A percentile compares a stretch with the other conserved stretches of the same genome.
Evolutionary conservation across 2,113 vertebrate genomes (phyloP).

Genomic region (Andinoacara biseriatus): DNA sequence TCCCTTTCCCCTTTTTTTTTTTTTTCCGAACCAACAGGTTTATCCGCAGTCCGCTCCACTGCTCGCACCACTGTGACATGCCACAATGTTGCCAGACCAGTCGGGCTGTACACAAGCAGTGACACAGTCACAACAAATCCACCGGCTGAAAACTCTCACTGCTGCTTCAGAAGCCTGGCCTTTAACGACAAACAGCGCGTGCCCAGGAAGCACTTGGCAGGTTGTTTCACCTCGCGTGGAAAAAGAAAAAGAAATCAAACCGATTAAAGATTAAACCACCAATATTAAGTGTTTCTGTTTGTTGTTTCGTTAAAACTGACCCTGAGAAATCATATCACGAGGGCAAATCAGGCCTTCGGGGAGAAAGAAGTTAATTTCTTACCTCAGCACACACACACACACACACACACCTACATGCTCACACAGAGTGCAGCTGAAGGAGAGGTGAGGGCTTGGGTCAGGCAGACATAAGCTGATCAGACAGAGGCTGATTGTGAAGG

Average conservation of each 20-base stretch:
- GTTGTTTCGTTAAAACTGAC: slow-evolving; percentile 23
- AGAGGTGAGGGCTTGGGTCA: slow-evolving; percentile 54
- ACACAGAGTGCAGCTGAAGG: slow-evolving; percentile 35
- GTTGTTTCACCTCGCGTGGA: not conserved
- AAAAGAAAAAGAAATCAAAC: not conserved
- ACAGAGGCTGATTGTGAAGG: slow-evolving; percentile 69
- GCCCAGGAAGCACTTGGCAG: not conserved
- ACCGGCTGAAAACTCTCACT: slow-evolving; percentile 46
- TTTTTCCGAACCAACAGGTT: slow-evolving; percentile 68
- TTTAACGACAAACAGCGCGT: not conserved
- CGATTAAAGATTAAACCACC: not conserved
- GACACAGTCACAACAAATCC: slow-evolving; percentile 57
- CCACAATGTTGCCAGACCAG: slow-evolving; percentile 74
- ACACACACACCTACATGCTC: slow-evolving; percentile 8
- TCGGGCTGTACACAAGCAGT: slow-evolving; percentile 45
- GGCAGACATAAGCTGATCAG: slow-evolving; percentile 20
- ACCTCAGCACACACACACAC: slow-evolving; percentile 21
- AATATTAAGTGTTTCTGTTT: not conserved
- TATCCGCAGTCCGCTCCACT: slow-evolving; percentile 50
- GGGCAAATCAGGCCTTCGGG: slow-evolving; percentile 41
- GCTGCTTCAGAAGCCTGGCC: not conserved
- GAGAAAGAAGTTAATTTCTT: slow-evolving; percentile 59
- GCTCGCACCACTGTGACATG: slow-evolving; percentile 25
- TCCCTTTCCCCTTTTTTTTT: slow-evolving; percentile 17
- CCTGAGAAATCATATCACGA: slow-evolving; percentile 25